A percentile compares a stretch with the other conserved stretches of the same genome.
Conservation (phyloP, 2,888 invertebrate genomes). For the Drosophila conformis region DNA sequence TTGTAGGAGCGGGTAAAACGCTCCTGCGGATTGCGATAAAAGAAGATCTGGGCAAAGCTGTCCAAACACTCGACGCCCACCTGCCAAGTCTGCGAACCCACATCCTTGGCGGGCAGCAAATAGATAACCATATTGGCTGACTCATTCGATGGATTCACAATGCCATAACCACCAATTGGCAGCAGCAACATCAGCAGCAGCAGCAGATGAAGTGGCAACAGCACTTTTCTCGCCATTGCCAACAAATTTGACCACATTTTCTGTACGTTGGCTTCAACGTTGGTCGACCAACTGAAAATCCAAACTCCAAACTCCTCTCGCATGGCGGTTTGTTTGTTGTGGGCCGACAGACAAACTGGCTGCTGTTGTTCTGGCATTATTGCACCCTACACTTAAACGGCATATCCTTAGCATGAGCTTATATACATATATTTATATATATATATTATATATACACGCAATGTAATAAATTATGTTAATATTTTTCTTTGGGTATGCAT, state of each 20-base stretch:
- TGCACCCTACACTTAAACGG: slow-evolving; percentile 1
- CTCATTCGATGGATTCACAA: slow-evolving; percentile 77
- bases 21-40: slow-evolving; percentile 64
- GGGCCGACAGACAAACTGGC: slow-evolving; percentile 21
- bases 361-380: slow-evolving; percentile 17
- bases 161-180: slow-evolving; percentile 33
- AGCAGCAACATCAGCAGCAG: slow-evolving; percentile 18
- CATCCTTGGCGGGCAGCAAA: slow-evolving; percentile 71
- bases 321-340: slow-evolving; percentile 36
- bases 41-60: slow-evolving; percentile 71
- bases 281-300: slow-evolving; percentile 50
- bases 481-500: not conserved
- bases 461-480: not conserved
- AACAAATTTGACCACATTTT: slow-evolving; percentile 37
- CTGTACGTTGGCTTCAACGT: slow-evolving; percentile 36
- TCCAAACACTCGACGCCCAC: slow-evolving; percentile 82
- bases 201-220: slow-evolving; percentile 1
- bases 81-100: slow-evolving; percentile 74
- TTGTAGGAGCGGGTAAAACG: slow-evolving; percentile 75
- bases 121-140: slow-evolving; percentile 75
- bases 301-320: slow-evolving; percentile 14
- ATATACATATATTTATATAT: not conserved
- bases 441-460: not conserved
- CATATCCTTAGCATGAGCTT: not conserved
- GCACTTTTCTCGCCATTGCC: not conserved